Evolutionary conservation across 30 jellyfish, hydroid and myxozoan genomes (phyloP).

Genomic region (Aurelia aurita): DNA sequence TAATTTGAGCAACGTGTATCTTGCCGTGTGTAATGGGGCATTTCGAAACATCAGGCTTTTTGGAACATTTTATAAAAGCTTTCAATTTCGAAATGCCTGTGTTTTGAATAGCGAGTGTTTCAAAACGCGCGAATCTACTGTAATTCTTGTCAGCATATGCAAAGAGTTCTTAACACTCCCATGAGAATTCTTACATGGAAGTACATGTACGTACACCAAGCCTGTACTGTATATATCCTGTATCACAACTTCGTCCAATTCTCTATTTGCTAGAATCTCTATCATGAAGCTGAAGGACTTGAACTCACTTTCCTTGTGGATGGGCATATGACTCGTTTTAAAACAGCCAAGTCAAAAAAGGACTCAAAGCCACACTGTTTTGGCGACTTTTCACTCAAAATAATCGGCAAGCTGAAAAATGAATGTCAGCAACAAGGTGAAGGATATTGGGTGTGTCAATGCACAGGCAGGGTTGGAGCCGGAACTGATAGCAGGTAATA

Average conservation of each 20-base stretch:
- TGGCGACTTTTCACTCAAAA: not conserved
- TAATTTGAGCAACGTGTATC: no score
- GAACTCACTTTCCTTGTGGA: not conserved
- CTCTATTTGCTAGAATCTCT: not conserved
- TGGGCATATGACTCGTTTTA: not conserved
- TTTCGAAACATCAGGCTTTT: no score
- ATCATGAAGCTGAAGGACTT: not conserved
- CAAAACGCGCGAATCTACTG: no score
- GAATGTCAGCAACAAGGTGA: not conserved
- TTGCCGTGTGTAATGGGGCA: no score
- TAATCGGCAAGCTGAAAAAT: slow-evolving; percentile 2
- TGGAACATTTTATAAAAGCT: no score
- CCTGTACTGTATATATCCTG: not conserved
- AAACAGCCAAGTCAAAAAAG: not conserved
- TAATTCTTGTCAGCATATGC: no score
- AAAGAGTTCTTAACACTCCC: no score
- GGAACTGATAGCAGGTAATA: not conserved
- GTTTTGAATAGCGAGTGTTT: no score
- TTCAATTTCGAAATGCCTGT: no score
- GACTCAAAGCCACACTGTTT: not conserved
- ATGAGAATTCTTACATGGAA: no score
- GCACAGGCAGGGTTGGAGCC: not conserved
- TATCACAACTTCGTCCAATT: not conserved
- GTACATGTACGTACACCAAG: not conserved
- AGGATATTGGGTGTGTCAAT: not conserved